Conservation (phyloP, 2,797 vertebrate genomes). For the Eidolon dupreanum region DNA sequence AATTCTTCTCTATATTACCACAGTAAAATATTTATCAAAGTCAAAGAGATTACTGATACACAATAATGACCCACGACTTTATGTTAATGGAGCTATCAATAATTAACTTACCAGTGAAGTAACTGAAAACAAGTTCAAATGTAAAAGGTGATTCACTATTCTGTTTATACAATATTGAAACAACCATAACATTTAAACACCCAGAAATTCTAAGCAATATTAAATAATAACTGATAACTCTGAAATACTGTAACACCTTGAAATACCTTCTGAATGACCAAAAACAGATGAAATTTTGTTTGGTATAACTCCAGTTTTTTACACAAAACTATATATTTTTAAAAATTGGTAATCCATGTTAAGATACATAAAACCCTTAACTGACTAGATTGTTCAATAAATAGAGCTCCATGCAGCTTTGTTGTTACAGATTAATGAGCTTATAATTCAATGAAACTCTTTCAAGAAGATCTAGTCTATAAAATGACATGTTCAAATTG, state of each 20-base stretch:
- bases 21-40: slow-evolving; percentile 35
- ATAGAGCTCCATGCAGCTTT: background rate
- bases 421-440: background rate
- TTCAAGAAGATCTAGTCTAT: slow-evolving; percentile 40
- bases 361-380: slow-evolving; percentile 41
- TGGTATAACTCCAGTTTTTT: slow-evolving; percentile 19
- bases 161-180: slow-evolving; percentile 42
- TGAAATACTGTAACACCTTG: slow-evolving; percentile 36
- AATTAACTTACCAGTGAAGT: background rate
- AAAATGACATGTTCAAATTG: slow-evolving; percentile 1
- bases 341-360: slow-evolving; percentile 5
- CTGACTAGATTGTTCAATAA: slow-evolving; percentile 13
- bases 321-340: slow-evolving; percentile 45
- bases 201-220: background rate
- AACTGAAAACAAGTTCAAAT: slow-evolving; percentile 18
- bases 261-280: slow-evolving; percentile 40
- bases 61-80: background rate
- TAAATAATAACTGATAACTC: slow-evolving; percentile 56
- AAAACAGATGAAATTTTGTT: slow-evolving; percentile 40
- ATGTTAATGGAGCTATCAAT: background rate
- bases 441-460: slow-evolving; percentile 37
- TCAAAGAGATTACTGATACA: slow-evolving; percentile 29
- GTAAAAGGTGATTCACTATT: background rate
- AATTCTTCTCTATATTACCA: slow-evolving; percentile 55
- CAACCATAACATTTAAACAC: slow-evolving; percentile 41